Evolutionary conservation across 2,797 vertebrate genomes (phyloP), one percentile per base, ranked within the genome.

Genomic region (Gadopsis marmoratus): DNA sequence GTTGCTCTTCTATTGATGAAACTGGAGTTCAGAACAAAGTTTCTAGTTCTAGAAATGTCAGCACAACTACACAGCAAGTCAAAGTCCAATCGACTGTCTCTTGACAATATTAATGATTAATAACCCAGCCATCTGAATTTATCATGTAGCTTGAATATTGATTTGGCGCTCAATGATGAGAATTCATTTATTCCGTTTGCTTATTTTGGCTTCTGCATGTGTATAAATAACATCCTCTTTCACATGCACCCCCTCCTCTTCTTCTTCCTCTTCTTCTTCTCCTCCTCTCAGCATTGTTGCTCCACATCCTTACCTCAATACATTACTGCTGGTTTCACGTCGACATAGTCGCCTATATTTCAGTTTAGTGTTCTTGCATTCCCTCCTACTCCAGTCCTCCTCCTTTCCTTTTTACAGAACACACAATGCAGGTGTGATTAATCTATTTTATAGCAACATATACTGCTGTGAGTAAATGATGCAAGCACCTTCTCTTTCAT

Each of bases 81-180:
- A 76, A 76, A 81, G 72, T 80, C 79, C 71, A 76, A 23, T 60
- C 7, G 7, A 26, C 68, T 62, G 8, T 75, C 70, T 84, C 76
- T 77, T 56, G 71, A 77, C 60, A 71, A 10, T 58, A 80, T 83
- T 39, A 79, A 84, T 86, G 51, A 80, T 85, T 86, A 82, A 85
- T 81, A 76, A 72, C 50, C 14, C 5, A 13, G 53, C 45, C 21
- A 43, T 78, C 51, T 78, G 72, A 84, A 79, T 89, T 68, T 19
- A 62, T 74, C 67, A 62, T 74, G 70, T 45, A 55, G 79, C 61
- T 75, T 70, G 47, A 80, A 76, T 86, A 87, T 82, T 82, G 82
- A 88, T 81, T 85, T 50, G 35, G 31, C 39, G 13, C 33, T 45
- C 62, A 50, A 21, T 2, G 0, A 66, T 70, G 48, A 50, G 61